phyloP scores from a whole-genome alignment of 2,888 invertebrate genomes.

The Anagyrus pseudococci region DNA sequence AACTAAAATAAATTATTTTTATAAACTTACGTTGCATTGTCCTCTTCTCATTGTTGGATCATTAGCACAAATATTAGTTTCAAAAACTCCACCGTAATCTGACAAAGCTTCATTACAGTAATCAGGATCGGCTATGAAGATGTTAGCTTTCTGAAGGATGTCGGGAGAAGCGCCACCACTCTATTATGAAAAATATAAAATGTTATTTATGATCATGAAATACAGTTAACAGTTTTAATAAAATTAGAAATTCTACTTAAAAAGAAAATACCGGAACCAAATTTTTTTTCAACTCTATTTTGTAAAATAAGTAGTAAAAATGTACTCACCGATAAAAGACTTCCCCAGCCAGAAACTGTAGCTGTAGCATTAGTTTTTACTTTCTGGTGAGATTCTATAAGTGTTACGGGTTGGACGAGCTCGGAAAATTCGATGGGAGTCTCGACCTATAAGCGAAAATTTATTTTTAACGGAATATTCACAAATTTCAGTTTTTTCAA shows the following conservation, averaged over 20 bases:
- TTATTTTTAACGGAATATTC: no score
- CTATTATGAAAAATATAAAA: background rate
- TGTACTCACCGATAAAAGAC: background rate
- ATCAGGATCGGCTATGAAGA: constrained; percentile 24
- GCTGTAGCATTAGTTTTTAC: constrained; percentile 12
- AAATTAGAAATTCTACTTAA: no score
- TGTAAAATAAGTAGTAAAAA: no score
- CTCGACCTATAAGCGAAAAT: constrained; percentile 5
- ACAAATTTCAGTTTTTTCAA: no score
- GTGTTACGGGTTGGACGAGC: constrained; percentile 2
- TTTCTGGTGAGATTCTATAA: constrained; percentile 5
- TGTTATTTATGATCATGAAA: no score
- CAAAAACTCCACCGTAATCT: background rate
- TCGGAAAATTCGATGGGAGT: constrained; percentile 1
- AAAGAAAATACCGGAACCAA: no score
- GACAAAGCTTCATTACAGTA: constrained; percentile 17
- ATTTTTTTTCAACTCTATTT: no score
- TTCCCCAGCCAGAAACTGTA: constrained; percentile 29
- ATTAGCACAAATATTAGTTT: constrained; percentile 31
- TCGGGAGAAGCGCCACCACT: background rate
- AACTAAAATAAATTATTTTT: background rate
- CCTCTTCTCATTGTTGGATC: constrained; percentile 25
- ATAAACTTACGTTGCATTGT: constrained; percentile 28
- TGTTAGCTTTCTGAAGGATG: constrained; percentile 20
- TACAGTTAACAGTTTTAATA: no score